Evolutionary conservation across 1,140 invertebrate genomes (phyloP), one percentile per base, ranked within the genome.

Genomic region (Coelopa frigida): DNA sequence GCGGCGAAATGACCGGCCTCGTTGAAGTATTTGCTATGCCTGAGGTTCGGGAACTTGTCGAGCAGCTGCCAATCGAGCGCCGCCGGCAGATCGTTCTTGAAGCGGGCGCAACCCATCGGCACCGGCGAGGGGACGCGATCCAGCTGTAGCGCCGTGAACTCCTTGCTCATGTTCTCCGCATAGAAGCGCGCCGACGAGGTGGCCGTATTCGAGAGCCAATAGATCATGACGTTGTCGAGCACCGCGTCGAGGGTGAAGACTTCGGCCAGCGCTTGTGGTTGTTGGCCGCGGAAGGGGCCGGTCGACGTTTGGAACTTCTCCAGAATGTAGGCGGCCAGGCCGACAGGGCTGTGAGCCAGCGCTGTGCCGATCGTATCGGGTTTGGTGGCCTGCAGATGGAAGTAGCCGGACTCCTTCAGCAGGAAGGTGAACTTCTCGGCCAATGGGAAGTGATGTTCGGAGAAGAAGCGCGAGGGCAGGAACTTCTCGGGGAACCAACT

Each of bases 171-270:
- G 2, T 58, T 71, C 70, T 92, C 88, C 1, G 81, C 72, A 51
- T 92, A 93, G 21, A 89, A 71, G 41, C 90, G 73, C 49, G 78
- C 74, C 0, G 86, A 83, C 0, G 85, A 82, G 0, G 84, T 85
- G 4, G 89, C 84, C 1, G 79, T 79, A 46, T 78, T 79, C 0
- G 81, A 80, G 0, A 83, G 56, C 81, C 88, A 95, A 61, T 94
- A 95, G 21, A 93, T 62, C 85, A 92, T 94, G 0, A 94, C 60
- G 59, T 92, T 91, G 48, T 93, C 91, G 2, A 95, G 71, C 3
- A 94, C 67, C 44, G 91, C 83, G 37, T 89, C 84, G 33, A 85
- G 63, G 0, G 73, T 75, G 52, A 71, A 85, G 46, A 75, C 75
- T 11, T 75, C 72, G 0, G 74, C 70, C 0, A 94, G 55, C 10